phyloP scores from a whole-genome alignment of 2,888 invertebrate genomes.

The Chrysotoxum bicinctum region DNA sequence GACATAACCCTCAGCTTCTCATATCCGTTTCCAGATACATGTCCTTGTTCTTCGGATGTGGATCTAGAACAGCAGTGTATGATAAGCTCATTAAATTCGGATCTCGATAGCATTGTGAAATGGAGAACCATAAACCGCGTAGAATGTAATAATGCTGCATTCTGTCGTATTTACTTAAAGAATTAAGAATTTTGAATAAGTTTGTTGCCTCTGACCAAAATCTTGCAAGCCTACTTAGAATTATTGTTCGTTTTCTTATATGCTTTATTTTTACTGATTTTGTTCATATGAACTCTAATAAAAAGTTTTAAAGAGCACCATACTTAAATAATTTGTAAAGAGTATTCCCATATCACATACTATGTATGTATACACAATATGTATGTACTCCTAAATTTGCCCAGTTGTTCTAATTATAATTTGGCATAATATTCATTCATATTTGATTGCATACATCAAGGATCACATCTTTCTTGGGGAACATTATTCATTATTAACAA shows the following conservation, averaged over 20 bases:
- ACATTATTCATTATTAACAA: conserved; percentile 54
- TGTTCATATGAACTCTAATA: neutral
- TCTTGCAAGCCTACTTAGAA: too few species aligned
- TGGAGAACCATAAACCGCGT: too few species aligned
- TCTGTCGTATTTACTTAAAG: too few species aligned
- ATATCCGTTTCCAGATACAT: too few species aligned
- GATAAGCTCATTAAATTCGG: too few species aligned
- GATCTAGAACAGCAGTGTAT: too few species aligned
- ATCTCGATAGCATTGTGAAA: too few species aligned
- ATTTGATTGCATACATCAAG: conserved; percentile 49
- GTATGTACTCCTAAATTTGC: conserved; percentile 41
- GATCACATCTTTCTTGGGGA: conserved; percentile 25
- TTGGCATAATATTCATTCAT: conserved; percentile 59
- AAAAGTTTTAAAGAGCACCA: conserved; percentile 26
- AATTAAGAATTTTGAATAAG: too few species aligned
- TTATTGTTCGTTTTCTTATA: neutral
- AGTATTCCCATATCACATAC: conserved; percentile 1
- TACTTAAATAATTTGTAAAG: conserved; percentile 44
- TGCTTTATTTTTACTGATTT: neutral
- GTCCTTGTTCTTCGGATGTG: too few species aligned
- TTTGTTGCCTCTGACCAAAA: too few species aligned
- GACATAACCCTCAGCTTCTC: too few species aligned
- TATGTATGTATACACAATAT: neutral
- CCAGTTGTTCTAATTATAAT: conserved; percentile 70
- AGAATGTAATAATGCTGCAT: too few species aligned